Base-by-base conservation (phyloP, 92 coral and sea anemone species). In the Heteractis magnifica region DNA sequence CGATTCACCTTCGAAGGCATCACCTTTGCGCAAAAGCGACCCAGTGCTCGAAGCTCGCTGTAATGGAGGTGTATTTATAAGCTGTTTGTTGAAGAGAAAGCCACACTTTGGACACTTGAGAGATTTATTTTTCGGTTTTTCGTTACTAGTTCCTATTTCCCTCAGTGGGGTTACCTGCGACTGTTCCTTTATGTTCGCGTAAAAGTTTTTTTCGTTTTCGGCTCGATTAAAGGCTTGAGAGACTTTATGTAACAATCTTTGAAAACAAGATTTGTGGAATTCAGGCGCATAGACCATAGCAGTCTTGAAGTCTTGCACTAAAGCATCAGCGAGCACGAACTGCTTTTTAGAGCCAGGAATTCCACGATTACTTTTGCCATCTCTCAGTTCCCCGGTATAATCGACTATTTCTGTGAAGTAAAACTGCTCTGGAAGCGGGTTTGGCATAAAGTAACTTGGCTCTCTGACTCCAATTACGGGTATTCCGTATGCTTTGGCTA, bases 241-340 rank as follows among this genome's bases (percentile, higher is more conserved):
- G 0, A 97, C 97, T 76, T 94, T 97, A 49, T 93, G 97, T 0
- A 87, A 83, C 52, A 97, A 86, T 50, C 99, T 86, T 82, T 92
- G 97, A 82, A 93, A 86, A 80, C 99, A 97, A 4, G 98, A 89
- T 23, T 92, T 92, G 86, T 97, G 99, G 78, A 97, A 94, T 71
- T 97, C 99, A 49, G 93, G 75, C 6, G 98, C 93, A 77, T 97
- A 97, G 16, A 97, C 99, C 91, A 97, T 92, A 12, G 99, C 94
- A 59, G 84, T 90, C 76, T 93, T 90, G 81, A 97, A 97, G 78
- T 91, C 94, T 65, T 89, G 88, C 52, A 97, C 80, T 13, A 97
- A 80, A 18, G 89, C 91, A 20, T 97, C 94, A 6, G 98, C 93
- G 34, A 97, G 87, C 0, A 90, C 49, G 48, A 84, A 65, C 1